These are phyloP conservation scores for Cercopithecus mona DNA, from an alignment of 2,113 vertebrate genomes.

Conservation along the genomic window DNA sequence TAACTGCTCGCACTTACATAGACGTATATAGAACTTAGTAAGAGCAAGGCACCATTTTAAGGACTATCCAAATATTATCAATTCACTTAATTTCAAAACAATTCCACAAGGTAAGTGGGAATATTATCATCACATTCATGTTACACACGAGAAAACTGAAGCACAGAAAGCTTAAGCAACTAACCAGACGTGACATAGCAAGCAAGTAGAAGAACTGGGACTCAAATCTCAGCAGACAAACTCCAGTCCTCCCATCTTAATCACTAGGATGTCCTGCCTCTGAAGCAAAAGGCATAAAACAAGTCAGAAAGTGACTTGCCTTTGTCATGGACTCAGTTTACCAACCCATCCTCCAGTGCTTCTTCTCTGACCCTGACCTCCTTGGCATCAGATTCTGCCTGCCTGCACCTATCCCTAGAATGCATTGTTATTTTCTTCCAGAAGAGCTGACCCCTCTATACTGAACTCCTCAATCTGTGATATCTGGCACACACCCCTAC, in stretches of 20 bases:
- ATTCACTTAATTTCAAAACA: not conserved
- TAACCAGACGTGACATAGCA: not conserved
- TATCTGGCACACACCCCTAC: accelerated
- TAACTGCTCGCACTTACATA: not conserved
- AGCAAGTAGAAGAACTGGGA: not conserved
- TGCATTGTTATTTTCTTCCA: not conserved
- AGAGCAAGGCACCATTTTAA: not conserved
- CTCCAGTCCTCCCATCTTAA: not conserved
- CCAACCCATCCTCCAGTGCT: not conserved
- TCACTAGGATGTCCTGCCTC: not conserved
- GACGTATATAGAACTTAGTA: not conserved
- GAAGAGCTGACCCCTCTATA: not conserved
- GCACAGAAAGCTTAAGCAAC: not conserved
- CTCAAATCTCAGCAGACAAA: too few species aligned
- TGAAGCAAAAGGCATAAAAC: not conserved
- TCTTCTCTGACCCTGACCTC: not conserved
- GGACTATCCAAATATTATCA: not conserved
- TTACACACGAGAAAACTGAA: not conserved
- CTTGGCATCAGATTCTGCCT: not conserved
- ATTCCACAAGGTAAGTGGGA: not conserved
- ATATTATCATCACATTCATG: not conserved
- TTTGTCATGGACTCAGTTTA: not conserved
- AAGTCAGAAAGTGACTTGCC: not conserved
- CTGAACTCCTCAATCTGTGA: not conserved
- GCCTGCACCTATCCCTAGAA: not conserved